Evolutionary conservation across 2,113 vertebrate species (phyloP).

Genomic region (Ceyx melanurus): DNA sequence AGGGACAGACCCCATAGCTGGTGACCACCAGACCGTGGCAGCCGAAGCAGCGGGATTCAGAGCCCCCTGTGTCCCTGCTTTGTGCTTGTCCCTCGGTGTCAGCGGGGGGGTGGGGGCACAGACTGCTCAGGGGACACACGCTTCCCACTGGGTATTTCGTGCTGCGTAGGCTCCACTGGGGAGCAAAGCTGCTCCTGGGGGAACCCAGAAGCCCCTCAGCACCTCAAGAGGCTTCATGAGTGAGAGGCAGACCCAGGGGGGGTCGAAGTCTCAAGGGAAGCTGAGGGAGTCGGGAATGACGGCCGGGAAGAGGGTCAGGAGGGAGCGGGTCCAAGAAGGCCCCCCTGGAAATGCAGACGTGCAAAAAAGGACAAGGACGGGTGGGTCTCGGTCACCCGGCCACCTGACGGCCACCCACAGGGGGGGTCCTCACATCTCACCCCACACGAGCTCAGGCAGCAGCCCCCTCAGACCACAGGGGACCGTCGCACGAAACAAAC

Average conservation of each 20-base stretch:
- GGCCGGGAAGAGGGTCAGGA: not conserved
- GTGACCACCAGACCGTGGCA: not conserved
- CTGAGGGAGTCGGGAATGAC: not conserved
- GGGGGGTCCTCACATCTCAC: not conserved
- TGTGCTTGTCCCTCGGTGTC: not conserved
- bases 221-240: not conserved
- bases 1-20: not conserved
- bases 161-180: not conserved
- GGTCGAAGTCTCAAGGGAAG: not conserved
- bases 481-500: not conserved
- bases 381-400: not conserved
- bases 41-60: not conserved
- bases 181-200: not conserved
- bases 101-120: rapidly evolving
- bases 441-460: not conserved
- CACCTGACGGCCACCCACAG: not conserved
- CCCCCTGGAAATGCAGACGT: not conserved
- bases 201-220: not conserved
- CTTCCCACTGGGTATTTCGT: not conserved
- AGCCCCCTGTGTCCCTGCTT: rapidly evolving
- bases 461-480: not conserved
- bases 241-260: not conserved
- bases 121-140: not conserved
- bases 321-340: not conserved
- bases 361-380: not conserved